Conservation (phyloP, 35 echinoderm and acorn worm genomes). For the Ophioderma brevispina region DNA sequence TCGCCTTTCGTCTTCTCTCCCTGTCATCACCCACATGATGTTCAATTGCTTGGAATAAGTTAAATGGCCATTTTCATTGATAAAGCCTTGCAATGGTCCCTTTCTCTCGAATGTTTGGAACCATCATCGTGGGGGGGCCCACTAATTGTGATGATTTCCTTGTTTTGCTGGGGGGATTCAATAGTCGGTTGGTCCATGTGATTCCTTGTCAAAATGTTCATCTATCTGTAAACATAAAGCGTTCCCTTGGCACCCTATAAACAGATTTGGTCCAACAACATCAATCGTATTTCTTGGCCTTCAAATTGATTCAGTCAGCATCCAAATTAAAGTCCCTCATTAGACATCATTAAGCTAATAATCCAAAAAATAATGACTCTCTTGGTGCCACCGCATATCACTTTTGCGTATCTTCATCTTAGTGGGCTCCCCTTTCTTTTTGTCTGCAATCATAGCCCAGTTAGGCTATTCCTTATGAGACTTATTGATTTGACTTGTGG, state of each 20-base stretch:
- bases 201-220: no score
- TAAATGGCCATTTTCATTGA: no score
- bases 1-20: no score
- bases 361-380: not conserved
- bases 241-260: constrained; percentile 30
- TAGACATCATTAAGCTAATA: not conserved
- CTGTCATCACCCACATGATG: no score
- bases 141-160: no score
- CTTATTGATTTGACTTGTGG: constrained; percentile 22
- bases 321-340: not conserved
- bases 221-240: not conserved
- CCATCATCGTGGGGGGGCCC: no score
- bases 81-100: no score
- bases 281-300: constrained; percentile 31
- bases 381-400: not conserved
- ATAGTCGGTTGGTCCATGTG: no score
- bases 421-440: constrained; percentile 11
- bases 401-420: not conserved
- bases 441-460: not conserved
- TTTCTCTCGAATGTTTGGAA: no score
- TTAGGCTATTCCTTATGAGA: not conserved
- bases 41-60: no score
- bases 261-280: constrained; percentile 12
- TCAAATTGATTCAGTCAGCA: not conserved
- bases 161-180: no score